Evolutionary conservation across 2,888 invertebrate species (phyloP).

Genomic region (Biston betularia): DNA sequence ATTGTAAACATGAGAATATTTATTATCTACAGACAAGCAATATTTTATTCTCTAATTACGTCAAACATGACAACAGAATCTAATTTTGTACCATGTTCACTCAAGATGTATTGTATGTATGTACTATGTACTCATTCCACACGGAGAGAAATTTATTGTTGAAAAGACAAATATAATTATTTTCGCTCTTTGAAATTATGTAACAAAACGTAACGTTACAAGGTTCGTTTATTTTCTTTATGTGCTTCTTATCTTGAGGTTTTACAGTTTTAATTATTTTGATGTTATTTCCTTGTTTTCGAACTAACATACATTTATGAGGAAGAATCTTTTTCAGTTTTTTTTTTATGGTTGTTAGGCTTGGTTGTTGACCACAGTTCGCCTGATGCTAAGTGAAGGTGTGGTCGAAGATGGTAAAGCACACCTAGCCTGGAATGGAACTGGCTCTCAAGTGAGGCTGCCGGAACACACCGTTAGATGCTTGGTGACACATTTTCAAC

Average conservation of each 20-base stretch:
- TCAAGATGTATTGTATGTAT: constrained; percentile 7
- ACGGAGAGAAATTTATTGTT: constrained; percentile 17
- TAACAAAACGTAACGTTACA: constrained; percentile 18
- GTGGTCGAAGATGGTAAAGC: too few relatives aligned
- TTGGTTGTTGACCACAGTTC: too few relatives aligned
- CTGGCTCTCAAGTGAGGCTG: too few relatives aligned
- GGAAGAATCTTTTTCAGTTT: background rate
- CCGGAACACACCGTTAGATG: too few relatives aligned
- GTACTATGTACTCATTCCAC: constrained; percentile 5
- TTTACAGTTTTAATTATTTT: constrained; percentile 22
- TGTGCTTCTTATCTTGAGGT: constrained; percentile 17
- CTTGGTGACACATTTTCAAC: too few relatives aligned
- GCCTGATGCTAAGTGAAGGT: too few relatives aligned
- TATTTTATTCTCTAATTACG: constrained; percentile 19
- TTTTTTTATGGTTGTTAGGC: too few relatives aligned
- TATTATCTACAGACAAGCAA: background rate
- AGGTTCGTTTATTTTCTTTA: constrained; percentile 25
- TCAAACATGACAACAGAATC: constrained; percentile 18
- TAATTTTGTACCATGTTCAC: constrained; percentile 14
- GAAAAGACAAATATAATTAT: constrained; percentile 29
- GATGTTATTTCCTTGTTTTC: constrained; percentile 1
- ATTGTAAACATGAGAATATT: too few relatives aligned
- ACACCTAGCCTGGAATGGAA: too few relatives aligned
- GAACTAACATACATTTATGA: background rate
- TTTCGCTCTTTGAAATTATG: constrained; percentile 23